Conservation (phyloP, 1,140 invertebrate genomes). For the Drosophila obscura region DNA sequence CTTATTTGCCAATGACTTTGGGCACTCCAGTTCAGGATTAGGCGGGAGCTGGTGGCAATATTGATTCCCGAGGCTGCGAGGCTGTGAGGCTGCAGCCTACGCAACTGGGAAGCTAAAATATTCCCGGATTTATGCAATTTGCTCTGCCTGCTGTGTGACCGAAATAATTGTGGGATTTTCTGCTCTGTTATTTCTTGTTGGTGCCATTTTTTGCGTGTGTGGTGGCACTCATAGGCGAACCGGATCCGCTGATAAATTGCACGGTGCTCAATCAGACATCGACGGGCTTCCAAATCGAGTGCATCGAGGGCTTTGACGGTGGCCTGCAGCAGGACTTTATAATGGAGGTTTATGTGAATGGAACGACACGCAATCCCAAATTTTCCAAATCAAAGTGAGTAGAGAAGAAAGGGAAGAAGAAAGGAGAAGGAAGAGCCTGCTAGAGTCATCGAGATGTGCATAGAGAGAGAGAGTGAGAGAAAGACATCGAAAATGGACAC, state of each 20-base stretch:
- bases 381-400: constrained; percentile 84
- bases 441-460: neutral
- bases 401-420: neutral
- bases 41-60: constrained; percentile 47
- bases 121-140: constrained; percentile 49
- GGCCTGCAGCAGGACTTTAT: constrained; percentile 89
- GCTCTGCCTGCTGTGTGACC: constrained; percentile 21
- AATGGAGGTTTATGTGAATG: constrained; percentile 86
- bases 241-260: constrained; percentile 91
- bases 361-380: constrained; percentile 79
- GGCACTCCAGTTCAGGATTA: constrained; percentile 54
- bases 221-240: constrained; percentile 88
- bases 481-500: constrained; percentile 22
- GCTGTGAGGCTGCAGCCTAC: constrained; percentile 4
- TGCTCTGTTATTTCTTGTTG: constrained; percentile 3
- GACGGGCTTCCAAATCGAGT: constrained; percentile 90
- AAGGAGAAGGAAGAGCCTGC: neutral
- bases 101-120: constrained; percentile 24
- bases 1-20: constrained; percentile 76
- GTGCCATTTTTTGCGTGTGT: neutral
- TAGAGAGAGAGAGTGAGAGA: neutral
- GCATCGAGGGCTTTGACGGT: constrained; percentile 91
- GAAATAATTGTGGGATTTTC: constrained; percentile 24
- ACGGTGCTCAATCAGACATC: constrained; percentile 90
- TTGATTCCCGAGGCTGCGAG: constrained; percentile 44